Evolutionary conservation across 2,888 invertebrate species (phyloP).

Genomic region (Barypeithes pellucidus): DNA sequence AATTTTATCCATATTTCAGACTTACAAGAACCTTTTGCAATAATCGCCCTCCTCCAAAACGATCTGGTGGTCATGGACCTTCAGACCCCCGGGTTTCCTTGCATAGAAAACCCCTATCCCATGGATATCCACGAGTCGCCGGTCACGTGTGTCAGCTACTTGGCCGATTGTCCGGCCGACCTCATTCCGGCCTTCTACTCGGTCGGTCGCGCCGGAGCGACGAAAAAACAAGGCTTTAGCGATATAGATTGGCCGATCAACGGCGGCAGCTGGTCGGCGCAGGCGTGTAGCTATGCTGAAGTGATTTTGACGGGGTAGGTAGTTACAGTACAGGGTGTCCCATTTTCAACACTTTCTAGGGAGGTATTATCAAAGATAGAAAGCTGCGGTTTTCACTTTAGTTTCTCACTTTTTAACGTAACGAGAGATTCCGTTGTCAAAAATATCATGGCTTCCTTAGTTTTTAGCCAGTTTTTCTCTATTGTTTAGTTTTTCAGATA

Average conservation of each 20-base stretch:
- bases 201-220: constrained; percentile 84
- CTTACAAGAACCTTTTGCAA: constrained; percentile 97
- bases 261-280: constrained; percentile 97
- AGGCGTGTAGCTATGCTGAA: constrained; percentile 97
- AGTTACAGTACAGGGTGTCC: too few species aligned
- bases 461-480: too few species aligned
- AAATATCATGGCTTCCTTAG: too few species aligned
- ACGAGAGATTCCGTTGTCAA: too few species aligned
- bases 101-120: constrained; percentile 99
- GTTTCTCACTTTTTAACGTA: too few species aligned
- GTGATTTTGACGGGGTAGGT: constrained; percentile 96
- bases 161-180: constrained; percentile 98
- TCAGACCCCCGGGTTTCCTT: constrained; percentile 95
- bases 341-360: too few species aligned
- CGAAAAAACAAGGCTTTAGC: constrained; percentile 87
- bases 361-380: too few species aligned
- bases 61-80: constrained; percentile 99
- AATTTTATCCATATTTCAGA: constrained; percentile 74
- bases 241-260: constrained; percentile 97
- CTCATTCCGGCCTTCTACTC: constrained; percentile 98
- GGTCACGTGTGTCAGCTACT: constrained; percentile 96
- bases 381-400: too few species aligned
- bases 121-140: constrained; percentile 99
- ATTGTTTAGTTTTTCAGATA: too few species aligned
- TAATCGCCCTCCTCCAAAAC: constrained; percentile 97